Base-by-base conservation (phyloP, 2,888 invertebrate species). In the Cylindroiulus punctatus region DNA sequence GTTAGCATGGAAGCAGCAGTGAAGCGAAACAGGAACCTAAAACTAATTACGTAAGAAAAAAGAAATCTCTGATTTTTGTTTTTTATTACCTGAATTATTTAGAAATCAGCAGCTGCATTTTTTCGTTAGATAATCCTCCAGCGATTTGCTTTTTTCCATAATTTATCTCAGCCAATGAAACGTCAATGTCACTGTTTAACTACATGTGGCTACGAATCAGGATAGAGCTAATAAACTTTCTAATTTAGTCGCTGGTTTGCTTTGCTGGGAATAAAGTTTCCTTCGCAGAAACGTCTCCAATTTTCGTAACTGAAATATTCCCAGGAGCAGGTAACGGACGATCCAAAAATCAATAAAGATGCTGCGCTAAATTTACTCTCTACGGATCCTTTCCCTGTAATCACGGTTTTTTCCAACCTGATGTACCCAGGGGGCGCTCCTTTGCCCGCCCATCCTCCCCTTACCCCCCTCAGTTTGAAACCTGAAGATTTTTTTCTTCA, bases 231-330 rank as follows among this genome's bases (percentile, higher is more conserved):
- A 12, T 12, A 65, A 65, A 26, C n/a, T 26, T n/a, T 65, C 65
- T 65, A n/a, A 3, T 10, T 26, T 26, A 26, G 65, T 12, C 7
- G 22, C 10, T 65, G 65, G 26, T n/a, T 65, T 65, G 26, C 65
- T 12, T 0, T 7, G 65, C 26, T 65, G 12, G 1, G 65, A 65
- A 7, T 26, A n/a, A 26, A 65, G 65, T 65, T 26, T 65, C n/a
- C 26, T 3, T 0, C 26, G 1, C 2, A 65, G 7, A 26, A 52
- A 65, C 22, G 12, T 26, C 10, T 65, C 5, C 65, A 44, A 44
- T 65, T 65, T 65, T 8, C 26, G n/a, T 26, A 65, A 65, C 26
- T 65, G 65, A 65, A 65, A 65, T 65, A 65, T 65, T 65, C 65
- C 65, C 65, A n/a, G 26, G 65, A 26, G 65, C 7, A 26, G 12